Percentiles rank a stretch among this genome's conserved stretches.
Evolutionary conservation across 2,113 vertebrate genomes (phyloP).

Genomic region (Gulo gulo): DNA sequence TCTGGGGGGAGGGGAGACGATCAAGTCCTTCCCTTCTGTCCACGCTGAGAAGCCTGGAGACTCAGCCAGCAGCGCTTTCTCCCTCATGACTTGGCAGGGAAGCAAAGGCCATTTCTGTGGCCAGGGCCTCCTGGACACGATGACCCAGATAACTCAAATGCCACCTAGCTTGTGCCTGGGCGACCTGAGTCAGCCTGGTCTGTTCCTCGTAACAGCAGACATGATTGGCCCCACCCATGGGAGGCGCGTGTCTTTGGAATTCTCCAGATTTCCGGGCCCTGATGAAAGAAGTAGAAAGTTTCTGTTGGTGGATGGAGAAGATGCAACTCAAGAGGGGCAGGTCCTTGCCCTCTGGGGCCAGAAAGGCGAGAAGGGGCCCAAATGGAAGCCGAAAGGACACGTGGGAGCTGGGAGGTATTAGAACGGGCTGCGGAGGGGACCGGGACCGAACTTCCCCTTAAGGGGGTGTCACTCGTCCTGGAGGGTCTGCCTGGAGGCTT

Average conservation of each 20-base stretch:
- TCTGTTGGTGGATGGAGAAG: neutral
- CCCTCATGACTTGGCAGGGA: slow-evolving; percentile 1
- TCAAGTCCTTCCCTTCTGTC: neutral
- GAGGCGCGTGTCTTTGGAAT: neutral
- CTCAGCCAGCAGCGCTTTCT: neutral
- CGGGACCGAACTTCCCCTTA: neutral
- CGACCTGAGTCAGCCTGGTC: neutral
- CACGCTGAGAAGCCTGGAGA: neutral
- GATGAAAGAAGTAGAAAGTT: neutral
- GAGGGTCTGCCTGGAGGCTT: neutral
- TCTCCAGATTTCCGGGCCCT: neutral
- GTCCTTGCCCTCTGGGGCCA: neutral
- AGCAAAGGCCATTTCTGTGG: neutral
- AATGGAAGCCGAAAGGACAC: neutral
- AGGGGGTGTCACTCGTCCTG: neutral
- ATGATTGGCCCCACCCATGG: fast-evolving
- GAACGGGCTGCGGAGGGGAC: neutral
- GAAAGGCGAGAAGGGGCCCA: neutral
- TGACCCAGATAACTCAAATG: slow-evolving; percentile 51
- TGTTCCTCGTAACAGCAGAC: neutral
- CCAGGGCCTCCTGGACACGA: neutral
- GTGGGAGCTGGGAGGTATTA: neutral
- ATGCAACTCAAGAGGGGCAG: neutral
- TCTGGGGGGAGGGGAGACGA: neutral
- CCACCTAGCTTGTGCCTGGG: neutral